phyloP scores from a whole-genome alignment of 1,140 invertebrate species.

The Argopecten irradians region DNA sequence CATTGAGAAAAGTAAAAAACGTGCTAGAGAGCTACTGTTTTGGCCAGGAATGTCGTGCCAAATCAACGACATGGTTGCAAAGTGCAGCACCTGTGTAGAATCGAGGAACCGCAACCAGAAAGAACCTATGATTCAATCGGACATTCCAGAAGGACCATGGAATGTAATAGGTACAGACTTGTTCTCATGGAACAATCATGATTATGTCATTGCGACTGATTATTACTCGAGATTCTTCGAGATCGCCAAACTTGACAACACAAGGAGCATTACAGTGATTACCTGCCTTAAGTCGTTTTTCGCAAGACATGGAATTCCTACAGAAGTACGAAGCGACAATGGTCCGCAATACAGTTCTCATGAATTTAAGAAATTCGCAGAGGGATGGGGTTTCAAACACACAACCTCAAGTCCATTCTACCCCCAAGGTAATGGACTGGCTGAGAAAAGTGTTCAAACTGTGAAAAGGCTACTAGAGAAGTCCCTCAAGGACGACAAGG shows the following conservation, averaged over 20 bases:
- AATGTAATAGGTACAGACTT: slow-evolving; percentile 49
- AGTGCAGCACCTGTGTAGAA: slow-evolving; percentile 29
- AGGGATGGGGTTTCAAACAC: slow-evolving; percentile 42
- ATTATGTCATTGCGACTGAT: slow-evolving; percentile 56
- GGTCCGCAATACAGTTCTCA: slow-evolving; percentile 45
- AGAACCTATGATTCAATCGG: slow-evolving; percentile 48
- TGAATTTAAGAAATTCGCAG: slow-evolving; percentile 44
- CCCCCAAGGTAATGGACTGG: slow-evolving; percentile 37
- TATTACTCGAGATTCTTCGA: slow-evolving; percentile 48
- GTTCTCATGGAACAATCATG: slow-evolving; percentile 45
- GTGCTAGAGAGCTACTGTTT: slow-evolving; percentile 45
- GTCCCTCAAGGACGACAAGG: background rate
- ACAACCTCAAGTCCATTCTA: slow-evolving; percentile 34
- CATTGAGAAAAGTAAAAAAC: slow-evolving; percentile 54
- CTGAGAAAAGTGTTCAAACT: slow-evolving; percentile 40
- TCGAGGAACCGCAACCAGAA: slow-evolving; percentile 26
- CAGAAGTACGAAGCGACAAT: slow-evolving; percentile 36
- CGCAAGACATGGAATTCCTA: slow-evolving; percentile 44
- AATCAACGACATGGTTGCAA: slow-evolving; percentile 43
- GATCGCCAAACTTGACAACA: slow-evolving; percentile 28
- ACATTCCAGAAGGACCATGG: slow-evolving; percentile 57
- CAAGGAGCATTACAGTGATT: slow-evolving; percentile 27
- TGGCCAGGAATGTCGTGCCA: slow-evolving; percentile 55
- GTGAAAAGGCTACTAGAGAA: slow-evolving; percentile 28
- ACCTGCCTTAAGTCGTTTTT: slow-evolving; percentile 42